A percentile compares a stretch with the other conserved stretches of the same genome.
Evolutionary conservation across 2,888 invertebrate species (phyloP).

Genomic region (Rhorus exstirpatorius): DNA sequence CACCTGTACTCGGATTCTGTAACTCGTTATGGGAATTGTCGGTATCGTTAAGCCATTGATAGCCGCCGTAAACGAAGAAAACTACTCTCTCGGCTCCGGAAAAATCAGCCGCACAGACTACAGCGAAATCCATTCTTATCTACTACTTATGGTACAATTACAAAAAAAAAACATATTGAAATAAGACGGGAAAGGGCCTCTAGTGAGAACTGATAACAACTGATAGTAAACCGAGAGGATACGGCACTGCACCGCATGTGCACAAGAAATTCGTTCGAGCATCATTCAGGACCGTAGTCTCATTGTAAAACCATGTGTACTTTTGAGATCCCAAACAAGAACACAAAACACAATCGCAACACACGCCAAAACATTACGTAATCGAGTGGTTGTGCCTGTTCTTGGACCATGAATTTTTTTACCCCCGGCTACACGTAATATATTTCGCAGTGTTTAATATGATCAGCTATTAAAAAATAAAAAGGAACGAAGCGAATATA

Average conservation of each 20-base stretch:
- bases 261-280: neutral
- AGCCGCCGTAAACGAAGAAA: neutral
- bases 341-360: neutral
- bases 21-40: too few species aligned
- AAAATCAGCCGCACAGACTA: neutral
- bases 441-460: neutral
- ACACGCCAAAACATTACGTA: constrained; percentile 36
- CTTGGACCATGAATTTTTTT: constrained; percentile 34
- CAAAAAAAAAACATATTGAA: neutral
- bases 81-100: too few species aligned
- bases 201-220: neutral
- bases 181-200: too few species aligned
- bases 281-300: constrained; percentile 51
- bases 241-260: neutral
- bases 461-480: constrained; percentile 15
- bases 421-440: constrained; percentile 16
- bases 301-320: constrained; percentile 40
- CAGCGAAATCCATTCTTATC: constrained; percentile 11
- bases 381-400: constrained; percentile 12
- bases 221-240: neutral
- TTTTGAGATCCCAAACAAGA: neutral
- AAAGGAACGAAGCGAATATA: neutral
- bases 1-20: too few species aligned
- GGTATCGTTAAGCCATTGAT: too few species aligned
- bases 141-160: constrained; percentile 10